Evolutionary conservation across 2,113 vertebrate genomes (phyloP).

Genomic region (Porphyrio hochstetteri): DNA sequence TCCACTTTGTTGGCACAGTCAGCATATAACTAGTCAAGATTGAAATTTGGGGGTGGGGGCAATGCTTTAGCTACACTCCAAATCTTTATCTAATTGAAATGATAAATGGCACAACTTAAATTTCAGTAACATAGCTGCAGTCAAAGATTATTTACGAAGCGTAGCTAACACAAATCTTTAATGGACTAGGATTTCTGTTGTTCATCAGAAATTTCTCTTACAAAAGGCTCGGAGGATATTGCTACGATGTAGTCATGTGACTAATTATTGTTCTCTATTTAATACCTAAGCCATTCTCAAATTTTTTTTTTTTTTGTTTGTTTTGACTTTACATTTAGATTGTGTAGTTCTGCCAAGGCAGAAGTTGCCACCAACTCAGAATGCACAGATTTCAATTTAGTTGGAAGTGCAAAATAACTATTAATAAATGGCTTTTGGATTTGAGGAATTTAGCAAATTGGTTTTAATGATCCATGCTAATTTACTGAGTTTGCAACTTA

Average conservation of each 20-base stretch:
- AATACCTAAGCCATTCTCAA: not conserved
- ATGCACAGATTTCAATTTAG: not conserved
- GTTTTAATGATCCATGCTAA: not conserved
- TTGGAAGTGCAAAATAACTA: not conserved
- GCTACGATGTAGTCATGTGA: not conserved
- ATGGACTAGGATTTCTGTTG: not conserved
- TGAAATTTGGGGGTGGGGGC: not conserved
- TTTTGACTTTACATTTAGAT: not conserved
- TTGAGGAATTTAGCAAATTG: not conserved
- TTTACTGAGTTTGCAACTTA: not conserved
- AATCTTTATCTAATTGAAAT: not conserved
- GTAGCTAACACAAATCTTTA: not conserved
- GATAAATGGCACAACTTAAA: not conserved
- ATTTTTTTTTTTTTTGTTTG: not conserved
- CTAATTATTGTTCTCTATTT: not conserved
- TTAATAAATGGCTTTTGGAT: not conserved
- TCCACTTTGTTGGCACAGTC: not conserved
- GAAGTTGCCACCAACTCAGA: not conserved
- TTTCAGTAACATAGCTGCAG: not conserved
- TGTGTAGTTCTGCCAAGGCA: not conserved
- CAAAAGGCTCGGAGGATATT: not conserved
- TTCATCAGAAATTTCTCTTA: not conserved
- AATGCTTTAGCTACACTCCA: not conserved
- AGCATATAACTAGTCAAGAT: not conserved
- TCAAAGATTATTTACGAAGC: not conserved